Percentiles rank a stretch among this genome's conserved stretches.
phyloP scores from a whole-genome alignment of 2,113 vertebrate genomes.

The Channa maculata region DNA sequence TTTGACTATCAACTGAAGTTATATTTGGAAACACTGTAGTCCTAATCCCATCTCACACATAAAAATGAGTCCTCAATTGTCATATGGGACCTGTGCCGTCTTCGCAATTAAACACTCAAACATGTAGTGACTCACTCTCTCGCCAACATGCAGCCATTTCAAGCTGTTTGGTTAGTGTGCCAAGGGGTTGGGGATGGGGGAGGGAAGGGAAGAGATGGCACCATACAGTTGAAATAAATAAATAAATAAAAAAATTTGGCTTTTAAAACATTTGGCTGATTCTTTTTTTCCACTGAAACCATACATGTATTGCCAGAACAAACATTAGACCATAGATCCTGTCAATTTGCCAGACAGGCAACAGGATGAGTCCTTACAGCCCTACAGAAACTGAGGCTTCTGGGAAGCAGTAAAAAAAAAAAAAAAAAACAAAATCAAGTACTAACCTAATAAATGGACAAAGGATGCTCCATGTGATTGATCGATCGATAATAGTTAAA shows the following conservation, averaged over 20 bases:
- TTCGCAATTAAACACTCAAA: constrained; percentile 29
- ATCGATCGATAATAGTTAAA: constrained; percentile 30
- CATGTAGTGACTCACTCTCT: constrained; percentile 50
- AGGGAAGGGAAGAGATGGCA: constrained; percentile 24
- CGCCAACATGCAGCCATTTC: constrained; percentile 47
- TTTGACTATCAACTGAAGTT: constrained; percentile 33
- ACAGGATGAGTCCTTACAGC: not conserved
- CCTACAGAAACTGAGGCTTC: constrained; percentile 50
- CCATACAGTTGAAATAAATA: not conserved
- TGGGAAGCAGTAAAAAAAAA: constrained; percentile 44
- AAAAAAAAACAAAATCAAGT: constrained; percentile 11
- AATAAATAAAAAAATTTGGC: not conserved
- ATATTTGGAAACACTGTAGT: constrained; percentile 42
- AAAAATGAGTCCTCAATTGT: constrained; percentile 7
- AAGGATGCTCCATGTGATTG: constrained; percentile 46
- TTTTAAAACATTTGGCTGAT: too few relatives aligned
- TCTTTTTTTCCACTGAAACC: too few relatives aligned
- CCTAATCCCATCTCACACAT: constrained; percentile 36
- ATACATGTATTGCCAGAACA: too few relatives aligned
- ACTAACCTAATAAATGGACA: constrained; percentile 53
- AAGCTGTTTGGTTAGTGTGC: constrained; percentile 70
- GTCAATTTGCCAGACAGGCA: constrained; percentile 6
- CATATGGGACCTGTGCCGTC: constrained; percentile 14
- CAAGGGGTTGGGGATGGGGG: not conserved
- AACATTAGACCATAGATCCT: not conserved